These are phyloP conservation scores for Thalassaphorura encarpata DNA, from an alignment of 1,140 invertebrate species.

Conservation along the genomic window DNA sequence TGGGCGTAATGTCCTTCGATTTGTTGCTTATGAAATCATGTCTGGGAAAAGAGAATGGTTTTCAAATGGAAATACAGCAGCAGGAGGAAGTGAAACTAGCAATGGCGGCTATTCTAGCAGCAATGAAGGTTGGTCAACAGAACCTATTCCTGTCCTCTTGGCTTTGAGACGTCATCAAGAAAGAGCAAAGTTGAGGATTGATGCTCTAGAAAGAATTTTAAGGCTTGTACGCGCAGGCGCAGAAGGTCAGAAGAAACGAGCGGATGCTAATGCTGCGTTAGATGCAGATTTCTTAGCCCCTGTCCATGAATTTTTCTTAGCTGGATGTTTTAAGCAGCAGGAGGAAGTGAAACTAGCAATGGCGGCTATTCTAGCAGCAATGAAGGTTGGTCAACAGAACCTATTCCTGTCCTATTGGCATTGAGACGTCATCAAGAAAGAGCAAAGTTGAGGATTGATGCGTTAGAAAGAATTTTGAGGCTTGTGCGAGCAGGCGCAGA, in stretches of 20 bases:
- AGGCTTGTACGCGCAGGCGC: slow-evolving; percentile 3
- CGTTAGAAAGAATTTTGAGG: slow-evolving; percentile 17
- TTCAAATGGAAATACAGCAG: background rate
- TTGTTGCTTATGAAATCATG: slow-evolving; percentile 18
- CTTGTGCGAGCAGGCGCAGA: slow-evolving; percentile 2
- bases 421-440: slow-evolving; percentile 20
- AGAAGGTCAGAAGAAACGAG: slow-evolving; percentile 8
- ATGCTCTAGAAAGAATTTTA: slow-evolving; percentile 21
- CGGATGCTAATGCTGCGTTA: slow-evolving; percentile 24
- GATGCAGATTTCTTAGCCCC: slow-evolving; percentile 37
- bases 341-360: background rate
- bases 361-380: background rate
- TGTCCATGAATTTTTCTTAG: slow-evolving; percentile 48
- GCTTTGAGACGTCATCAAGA: slow-evolving; percentile 21
- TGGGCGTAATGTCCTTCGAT: slow-evolving; percentile 19
- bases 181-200: slow-evolving; percentile 20
- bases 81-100: background rate
- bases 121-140: slow-evolving; percentile 14
- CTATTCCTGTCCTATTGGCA: slow-evolving; percentile 9
- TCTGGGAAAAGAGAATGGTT: slow-evolving; percentile 19
- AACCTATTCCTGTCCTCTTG: slow-evolving; percentile 10
- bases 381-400: slow-evolving; percentile 19
- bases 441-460: slow-evolving; percentile 22
- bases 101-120: too few relatives aligned
- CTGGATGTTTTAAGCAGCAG: slow-evolving; percentile 46